Evolutionary conservation across 64 coral and sea anemone genomes (phyloP).

Genomic region (Montipora foliosa): DNA sequence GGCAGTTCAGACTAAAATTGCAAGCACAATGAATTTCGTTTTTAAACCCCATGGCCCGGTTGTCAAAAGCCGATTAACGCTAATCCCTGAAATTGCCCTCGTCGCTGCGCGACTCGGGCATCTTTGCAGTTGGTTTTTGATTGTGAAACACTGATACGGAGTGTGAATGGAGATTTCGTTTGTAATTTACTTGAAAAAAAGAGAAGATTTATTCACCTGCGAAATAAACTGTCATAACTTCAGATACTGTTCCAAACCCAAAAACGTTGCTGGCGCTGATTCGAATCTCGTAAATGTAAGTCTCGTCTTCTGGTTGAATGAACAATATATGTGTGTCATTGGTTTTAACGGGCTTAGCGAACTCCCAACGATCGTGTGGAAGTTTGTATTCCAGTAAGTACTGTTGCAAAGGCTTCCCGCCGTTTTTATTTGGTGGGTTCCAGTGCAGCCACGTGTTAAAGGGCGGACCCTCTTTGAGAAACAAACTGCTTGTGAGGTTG

Average conservation of each 20-base stretch:
- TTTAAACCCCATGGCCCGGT: too few species aligned
- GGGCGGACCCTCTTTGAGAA: neutral
- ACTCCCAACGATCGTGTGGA: neutral
- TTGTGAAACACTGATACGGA: too few species aligned
- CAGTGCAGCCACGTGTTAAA: neutral
- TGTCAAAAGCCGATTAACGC: too few species aligned
- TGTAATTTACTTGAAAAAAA: too few species aligned
- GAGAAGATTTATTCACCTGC: neutral
- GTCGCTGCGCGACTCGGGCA: too few species aligned
- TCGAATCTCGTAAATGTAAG: slow-evolving; percentile 12
- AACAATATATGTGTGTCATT: neutral
- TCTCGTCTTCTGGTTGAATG: neutral
- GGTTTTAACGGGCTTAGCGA: neutral
- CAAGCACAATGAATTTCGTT: too few species aligned
- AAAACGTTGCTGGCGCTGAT: slow-evolving; percentile 14
- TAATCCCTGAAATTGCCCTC: too few species aligned
- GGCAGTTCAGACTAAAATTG: too few species aligned
- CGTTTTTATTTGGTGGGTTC: slow-evolving; percentile 17
- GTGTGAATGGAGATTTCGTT: too few species aligned
- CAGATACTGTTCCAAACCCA: neutral
- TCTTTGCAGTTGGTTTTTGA: too few species aligned
- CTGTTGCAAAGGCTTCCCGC: neutral
- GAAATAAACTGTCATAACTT: neutral
- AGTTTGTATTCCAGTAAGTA: slow-evolving; percentile 34
- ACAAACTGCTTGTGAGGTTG: slow-evolving; percentile 3